Base-by-base conservation (phyloP, 2,797 vertebrate genomes). In the Enteromius thamalakanensis region DNA sequence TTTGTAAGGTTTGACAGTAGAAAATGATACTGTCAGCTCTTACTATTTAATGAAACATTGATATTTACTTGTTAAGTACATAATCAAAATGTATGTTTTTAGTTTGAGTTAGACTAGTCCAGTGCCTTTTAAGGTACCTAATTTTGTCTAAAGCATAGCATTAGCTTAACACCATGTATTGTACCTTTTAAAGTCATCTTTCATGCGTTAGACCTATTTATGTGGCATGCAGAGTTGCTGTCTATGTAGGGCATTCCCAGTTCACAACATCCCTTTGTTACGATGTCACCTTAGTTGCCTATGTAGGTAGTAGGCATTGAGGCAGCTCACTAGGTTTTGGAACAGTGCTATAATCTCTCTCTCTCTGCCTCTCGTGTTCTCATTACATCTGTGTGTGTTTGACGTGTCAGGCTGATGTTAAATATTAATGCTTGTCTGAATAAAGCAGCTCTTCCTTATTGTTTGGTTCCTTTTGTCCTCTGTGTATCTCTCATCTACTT, bases 341-440 rank as follows among this genome's bases (percentile, higher is more conserved):
- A 21, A 45, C 26, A 29, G 51, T 45, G 15, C 19, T 70, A 21
- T 40, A 21, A 53, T 65, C 3, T 29, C 17, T 60, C 19, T 21
- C 51, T 47, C 60, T 65, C 29, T 37, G 2, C 3, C 26, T 58
- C n/a, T 40, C 34, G 4, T 37, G 32, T 6, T 74, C 34, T 51
- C 70, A 47, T 47, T 45, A 64, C 37, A 77, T 42, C 53, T 10
- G 5, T 81, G 19, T 81, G 69, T 81, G 32, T 81, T 74, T 65
- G 80, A 74, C 45, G 0, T 81, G 69, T 74, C 69, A 42, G 75
- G 69, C 45, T 74, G 55, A 29, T 21, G 76, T 87, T 83, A 86
- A 87, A 89, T 87, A 91, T 92, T 87, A 78, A 91, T 87, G 47
- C 21, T 47, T 23, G 82, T 60, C 83, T 88, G 86, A 87, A 89